Base-by-base conservation (phyloP, 2,888 invertebrate species). In the Aricia artaxerxes region DNA sequence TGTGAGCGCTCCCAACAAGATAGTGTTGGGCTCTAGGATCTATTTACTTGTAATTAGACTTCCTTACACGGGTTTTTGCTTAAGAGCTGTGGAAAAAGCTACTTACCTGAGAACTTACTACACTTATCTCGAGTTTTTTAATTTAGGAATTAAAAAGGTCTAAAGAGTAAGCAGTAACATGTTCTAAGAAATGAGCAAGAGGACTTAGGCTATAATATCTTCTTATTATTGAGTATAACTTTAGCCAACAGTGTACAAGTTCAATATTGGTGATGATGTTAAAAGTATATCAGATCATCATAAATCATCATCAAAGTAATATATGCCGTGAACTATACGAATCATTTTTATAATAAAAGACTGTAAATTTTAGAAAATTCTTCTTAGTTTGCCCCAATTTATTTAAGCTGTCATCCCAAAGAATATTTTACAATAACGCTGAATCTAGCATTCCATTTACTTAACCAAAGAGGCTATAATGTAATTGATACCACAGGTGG, bases 401-500 rank as follows among this genome's bases (percentile, higher is more conserved):
- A 53, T 7, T 49, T 11, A 16, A 16, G 16, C 4, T 57, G 57
- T 1, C 16, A 16, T 57, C 3, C 57, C 16, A 61, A 61, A 24
- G 7, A 1, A 64, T 31, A 31, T 64, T 64, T 64, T 31, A 24
- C 11, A 9, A 31, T 31, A 31, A 31, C 1, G 4, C 31, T 3
- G 35, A 69, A 24, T 64, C 61, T 31, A 24, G 1, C 7, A 2
- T 13, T 31, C 4, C 5, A 69, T 69, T 69, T 38, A 69, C 13
- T 57, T 57, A 53, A 53, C 31, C 76, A 76, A 16, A 69, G 35
- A 69, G 69, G 35, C 35, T 73, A 69, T 69, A 78, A 44, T 60
- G 60, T 78, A 78, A 75, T 75, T 73, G 40, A 40, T 78, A 78
- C 81, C 78, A 88, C 95, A 98, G 98, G 98, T 98, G 88, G 98